Base-by-base conservation (phyloP, 2,113 vertebrate species). In the Rafetus swinhoei region DNA sequence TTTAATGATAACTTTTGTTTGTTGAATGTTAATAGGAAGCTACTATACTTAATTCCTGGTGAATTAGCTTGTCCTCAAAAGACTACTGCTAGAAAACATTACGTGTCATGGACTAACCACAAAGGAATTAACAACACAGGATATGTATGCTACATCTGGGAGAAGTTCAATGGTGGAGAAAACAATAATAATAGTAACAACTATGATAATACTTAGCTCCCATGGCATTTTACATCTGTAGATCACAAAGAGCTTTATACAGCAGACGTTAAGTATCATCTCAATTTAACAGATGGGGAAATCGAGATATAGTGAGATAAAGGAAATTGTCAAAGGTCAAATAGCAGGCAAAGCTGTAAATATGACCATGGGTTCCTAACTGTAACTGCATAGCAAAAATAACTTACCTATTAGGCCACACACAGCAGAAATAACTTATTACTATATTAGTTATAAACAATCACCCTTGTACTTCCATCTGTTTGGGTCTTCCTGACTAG, bases 1-100 rank as follows among this genome's bases (percentile, higher is more conserved):
- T 88, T 87, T 60, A 86, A 79, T 53, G 62, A 25, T 62, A 81
- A 77, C 10, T 76, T 89, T 86, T 81, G 82, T 86, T 95, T 95
- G 83, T 79, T 92, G 62, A 86, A 82, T 25, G 52, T 94, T 90
- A 82, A 62, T 88, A 54, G 29, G 74, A 95, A 96, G 60, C 13
- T 24, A 65, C 16, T 86, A 84, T 85, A 65, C 4, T 87, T 92
- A 87, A 52, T 86, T 85, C 65, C 80, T 88, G 77, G 24, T 90
- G 56, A 90, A 94, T 82, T 88, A 19, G 3, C 80, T 4, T 59
- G 53, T 91, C 93, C 80, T 91, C 77, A 93, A 88, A 87, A 72
- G 54, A 86, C 39, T 32, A 57, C 72, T 76, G 57, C n/a, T 77
- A 27, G 24, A 79, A 79, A 89, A 59, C 21, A 39, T 52, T 39